These are phyloP conservation scores for Leucosticte australis DNA, from an alignment of 2,113 vertebrate species.

Conservation along the genomic window DNA sequence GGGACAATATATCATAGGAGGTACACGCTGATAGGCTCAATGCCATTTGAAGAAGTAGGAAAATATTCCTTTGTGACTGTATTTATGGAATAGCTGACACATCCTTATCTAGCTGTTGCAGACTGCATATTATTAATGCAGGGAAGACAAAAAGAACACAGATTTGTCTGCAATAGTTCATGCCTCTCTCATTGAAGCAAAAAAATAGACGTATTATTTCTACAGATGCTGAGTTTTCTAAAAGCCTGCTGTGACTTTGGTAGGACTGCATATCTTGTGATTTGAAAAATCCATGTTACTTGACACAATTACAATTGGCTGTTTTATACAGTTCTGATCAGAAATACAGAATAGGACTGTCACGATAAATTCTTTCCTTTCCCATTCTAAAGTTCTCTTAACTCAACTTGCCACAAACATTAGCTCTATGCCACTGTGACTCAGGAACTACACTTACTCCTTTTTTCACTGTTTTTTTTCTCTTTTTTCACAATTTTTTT, in stretches of 20 bases:
- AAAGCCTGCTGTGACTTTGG: neutral
- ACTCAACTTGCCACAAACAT: neutral
- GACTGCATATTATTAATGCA: conserved; percentile 19
- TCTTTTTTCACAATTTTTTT: neutral
- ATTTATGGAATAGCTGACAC: conserved; percentile 20
- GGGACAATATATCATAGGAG: conserved; percentile 50
- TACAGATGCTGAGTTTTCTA: neutral
- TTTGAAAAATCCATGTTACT: neutral
- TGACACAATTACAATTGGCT: neutral
- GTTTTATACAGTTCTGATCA: neutral
- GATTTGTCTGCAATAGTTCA: neutral
- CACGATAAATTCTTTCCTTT: neutral
- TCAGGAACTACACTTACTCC: neutral
- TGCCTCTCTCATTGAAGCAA: neutral
- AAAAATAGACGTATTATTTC: neutral
- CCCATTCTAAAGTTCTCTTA: neutral
- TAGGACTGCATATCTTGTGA: neutral
- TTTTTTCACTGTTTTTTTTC: neutral
- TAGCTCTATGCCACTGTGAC: neutral
- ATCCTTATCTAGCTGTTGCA: conserved; percentile 54
- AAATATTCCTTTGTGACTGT: conserved; percentile 37
- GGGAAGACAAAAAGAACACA: neutral
- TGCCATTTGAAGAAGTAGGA: conserved; percentile 6
- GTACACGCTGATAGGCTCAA: conserved; percentile 14
- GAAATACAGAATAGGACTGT: neutral